Evolutionary conservation across 2,113 vertebrate species (phyloP), one percentile per base, ranked within the genome.

Genomic region (Ovis canadensis): DNA sequence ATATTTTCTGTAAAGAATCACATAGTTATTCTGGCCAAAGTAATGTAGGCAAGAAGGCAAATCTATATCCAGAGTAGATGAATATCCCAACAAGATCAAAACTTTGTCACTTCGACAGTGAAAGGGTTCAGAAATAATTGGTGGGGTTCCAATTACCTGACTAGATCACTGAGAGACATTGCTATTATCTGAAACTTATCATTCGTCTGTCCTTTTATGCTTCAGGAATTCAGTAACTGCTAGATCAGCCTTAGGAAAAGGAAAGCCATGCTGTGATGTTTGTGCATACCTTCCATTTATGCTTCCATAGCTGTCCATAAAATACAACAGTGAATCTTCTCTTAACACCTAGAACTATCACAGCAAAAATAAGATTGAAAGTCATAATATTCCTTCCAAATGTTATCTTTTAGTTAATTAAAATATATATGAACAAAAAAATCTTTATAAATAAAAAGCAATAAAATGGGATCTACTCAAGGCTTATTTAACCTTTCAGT

Each of bases 401-500:
- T 81, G 17, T 74, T 64, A 57, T n/a, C 7, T 74, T 95, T 94
- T 62, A 78, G 13, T 36, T 95, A 95, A 97, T 91, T 93, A 93
- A 96, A 86, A 96, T 64, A 74, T 62, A 77, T 90, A 36, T 80
- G 54, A 67, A 89, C 92, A 43, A 87, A 95, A 94, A 27, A 23
- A 12, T 4, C 60, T 91, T 88, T 64, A 17, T 36, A 96, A 87
- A 88, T 71, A 86, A 78, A 94, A 93, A 7, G 16, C 14, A 85
- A 48, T 94, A 45, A 94, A 95, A 89, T 87, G 50, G 40, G 50
- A 93, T 96, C 97, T 96, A 91, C 36, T 82, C 23, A 93, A 95
- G 94, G 91, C 13, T 83, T 93, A 67, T 67, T 89, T 97, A 87
- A 96, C 48, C 80, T 96, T 96, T 94, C 74, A 88, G 6, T 74